Evolutionary conservation across 1,140 invertebrate genomes (phyloP), one percentile per base, ranked within the genome.

Genomic region (Atta cephalotes): DNA sequence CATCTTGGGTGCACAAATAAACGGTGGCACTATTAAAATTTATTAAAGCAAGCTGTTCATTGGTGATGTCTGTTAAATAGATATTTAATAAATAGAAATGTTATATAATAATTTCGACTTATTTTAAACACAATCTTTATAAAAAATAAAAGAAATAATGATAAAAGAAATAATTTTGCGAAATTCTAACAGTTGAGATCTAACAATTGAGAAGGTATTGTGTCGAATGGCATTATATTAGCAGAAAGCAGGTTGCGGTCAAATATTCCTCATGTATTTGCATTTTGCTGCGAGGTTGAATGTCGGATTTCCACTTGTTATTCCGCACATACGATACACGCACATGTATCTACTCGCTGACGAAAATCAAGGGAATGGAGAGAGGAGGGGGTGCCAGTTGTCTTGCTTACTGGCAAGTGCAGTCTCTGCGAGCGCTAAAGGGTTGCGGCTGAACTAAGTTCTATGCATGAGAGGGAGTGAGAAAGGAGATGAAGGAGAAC

Each of bases 301-400:
- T 49, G 21, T 18, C 56, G 5, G 56, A 5, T 63, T 79, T 85
- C 74, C 85, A 88, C 88, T 93, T 92, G 88, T 93, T 93, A 93
- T 92, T 93, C 88, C 88, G 49, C 60, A 68, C 58, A 81, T 63
- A 74, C 35, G 74, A 49, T 71, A 51, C 56, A 53, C 66, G 28
- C 72, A 12, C 85, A 4, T 45, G 21, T 45, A 10, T 21, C 86
- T 45, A 88, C 85, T 86, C 66, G 39, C 49, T 63, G 68, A 35
- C 35, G 56, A 81, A 82, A 89, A 89, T 84, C 66, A 28, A 16
- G 39, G 71, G 49, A 16, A 9, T 31, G 31, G 31, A 31, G 31
- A 3, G 3, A 14, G 49, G 14, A 1, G 4, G 87, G 63, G 56
- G 80, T 35, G 79, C 87, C 62, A 66, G 70, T 56, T 84, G 85